Base-by-base conservation (phyloP, 2,797 vertebrate genomes). In the Falco naumanni region DNA sequence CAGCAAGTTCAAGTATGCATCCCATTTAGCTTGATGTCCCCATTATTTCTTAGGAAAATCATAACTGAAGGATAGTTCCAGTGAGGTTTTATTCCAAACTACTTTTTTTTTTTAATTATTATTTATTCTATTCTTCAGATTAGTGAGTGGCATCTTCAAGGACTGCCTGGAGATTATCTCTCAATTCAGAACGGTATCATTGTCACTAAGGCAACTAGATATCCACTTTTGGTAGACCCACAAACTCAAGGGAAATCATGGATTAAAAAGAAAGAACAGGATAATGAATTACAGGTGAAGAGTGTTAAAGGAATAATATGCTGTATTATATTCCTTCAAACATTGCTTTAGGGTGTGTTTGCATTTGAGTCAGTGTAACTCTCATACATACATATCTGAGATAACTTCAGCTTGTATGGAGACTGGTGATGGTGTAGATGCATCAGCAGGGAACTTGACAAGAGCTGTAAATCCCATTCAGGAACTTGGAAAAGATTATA, bases 141-240 rank as follows among this genome's bases (percentile, higher is more conserved):
- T 85, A 97, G 97, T 13, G 98, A 98, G 64, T 98, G 98, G 98
- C 98, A 98, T 34, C 97, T 98, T 66, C 98, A 98, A 85, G 98
- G 98, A 10, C 71, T 98, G 33, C 98, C 98, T 63, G 97, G 98
- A 94, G 98, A 98, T 87, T 97, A 98, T 61, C 96, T 98, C 50
- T 98, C 98, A 53, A 98, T 98, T 97, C 98, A 98, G 95, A 98
- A 98, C 78, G 98, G 97, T 65, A 98, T 98, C 26, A 98, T 98
- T 96, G 98, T 98, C 79, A 98, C 98, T 45, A 98, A 98, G 68
- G 98, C 98, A 84, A 97, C 98, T 25, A 97, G 98, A 91, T 98
- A 98, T n/a, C 98, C 98, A 6, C 98, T 98, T 75, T 89, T 98
- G 71, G 96, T 98, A 86, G 98, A 98, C 45, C 98, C 98, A 66